Conservation (phyloP, 2,888 invertebrate genomes). For the Eulithis prunata region DNA sequence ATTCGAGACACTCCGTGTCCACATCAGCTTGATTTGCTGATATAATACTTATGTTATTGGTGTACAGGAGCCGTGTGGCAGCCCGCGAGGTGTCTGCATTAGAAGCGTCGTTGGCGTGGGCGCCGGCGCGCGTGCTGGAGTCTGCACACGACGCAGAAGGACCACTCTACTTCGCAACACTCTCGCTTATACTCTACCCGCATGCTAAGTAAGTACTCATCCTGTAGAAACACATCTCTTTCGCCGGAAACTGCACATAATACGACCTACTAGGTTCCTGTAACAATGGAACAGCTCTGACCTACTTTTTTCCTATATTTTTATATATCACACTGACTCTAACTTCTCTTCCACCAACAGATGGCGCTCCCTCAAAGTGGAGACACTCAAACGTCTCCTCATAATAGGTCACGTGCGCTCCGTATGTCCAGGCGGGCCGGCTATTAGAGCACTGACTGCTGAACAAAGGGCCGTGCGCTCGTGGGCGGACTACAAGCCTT, state of each 20-base stretch:
- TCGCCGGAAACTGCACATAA: too few relatives aligned
- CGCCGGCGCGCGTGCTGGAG: slow-evolving; percentile 88
- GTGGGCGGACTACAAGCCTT: slow-evolving; percentile 93
- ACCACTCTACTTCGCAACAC: slow-evolving; percentile 93
- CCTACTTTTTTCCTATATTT: background rate
- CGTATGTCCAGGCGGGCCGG: slow-evolving; percentile 87
- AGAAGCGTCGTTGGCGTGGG: slow-evolving; percentile 87
- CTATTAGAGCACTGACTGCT: slow-evolving; percentile 81
- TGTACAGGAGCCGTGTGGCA: slow-evolving; percentile 87
- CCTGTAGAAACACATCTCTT: too few relatives aligned
- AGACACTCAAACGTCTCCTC: slow-evolving; percentile 90
- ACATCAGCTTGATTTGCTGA: too few relatives aligned
- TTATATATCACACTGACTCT: background rate
- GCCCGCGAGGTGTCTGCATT: slow-evolving; percentile 92
- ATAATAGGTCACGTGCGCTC: slow-evolving; percentile 91
- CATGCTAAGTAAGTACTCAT: slow-evolving; percentile 78
- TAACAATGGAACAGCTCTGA: too few relatives aligned
- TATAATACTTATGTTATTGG: too few relatives aligned
- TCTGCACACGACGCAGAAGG: slow-evolving; percentile 96
- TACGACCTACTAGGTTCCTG: too few relatives aligned
- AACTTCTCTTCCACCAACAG: slow-evolving; percentile 56
- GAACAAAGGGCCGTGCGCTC: slow-evolving; percentile 82
- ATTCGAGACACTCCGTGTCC: too few relatives aligned
- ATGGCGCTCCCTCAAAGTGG: slow-evolving; percentile 89
- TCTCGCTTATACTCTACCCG: slow-evolving; percentile 92